These are phyloP conservation scores for Bergia puertoricense DNA, from an alignment of 92 coral and sea anemone genomes.

Conservation along the genomic window DNA sequence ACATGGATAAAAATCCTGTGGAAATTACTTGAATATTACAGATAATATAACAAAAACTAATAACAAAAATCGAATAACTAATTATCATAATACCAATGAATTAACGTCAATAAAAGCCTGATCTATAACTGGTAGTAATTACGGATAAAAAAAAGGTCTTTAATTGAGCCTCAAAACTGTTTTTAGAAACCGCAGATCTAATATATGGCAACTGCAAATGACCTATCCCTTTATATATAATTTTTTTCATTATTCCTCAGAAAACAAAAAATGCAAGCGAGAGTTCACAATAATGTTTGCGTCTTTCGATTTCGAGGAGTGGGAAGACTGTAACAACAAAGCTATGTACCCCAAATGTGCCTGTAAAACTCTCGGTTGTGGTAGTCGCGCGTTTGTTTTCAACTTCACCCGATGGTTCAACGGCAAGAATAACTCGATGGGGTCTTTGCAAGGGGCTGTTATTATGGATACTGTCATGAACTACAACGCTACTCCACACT, in stretches of 20 bases:
- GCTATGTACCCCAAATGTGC: constrained; percentile 36
- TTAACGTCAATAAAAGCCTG: too few relatives aligned
- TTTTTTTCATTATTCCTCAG: not conserved
- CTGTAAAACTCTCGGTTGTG: constrained; percentile 48
- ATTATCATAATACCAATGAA: too few relatives aligned
- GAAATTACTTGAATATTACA: too few relatives aligned
- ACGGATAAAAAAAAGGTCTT: too few relatives aligned
- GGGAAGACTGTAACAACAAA: constrained; percentile 46
- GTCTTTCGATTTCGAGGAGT: constrained; percentile 78
- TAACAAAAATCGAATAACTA: too few relatives aligned
- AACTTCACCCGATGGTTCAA: constrained; percentile 65
- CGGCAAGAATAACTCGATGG: constrained; percentile 45
- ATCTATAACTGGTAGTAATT: too few relatives aligned
- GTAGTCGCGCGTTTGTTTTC: constrained; percentile 69
- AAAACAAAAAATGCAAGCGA: constrained; percentile 44
- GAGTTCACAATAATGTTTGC: constrained; percentile 69
- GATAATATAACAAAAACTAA: too few relatives aligned
- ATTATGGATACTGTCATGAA: constrained; percentile 77
- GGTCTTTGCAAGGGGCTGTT: constrained; percentile 73
- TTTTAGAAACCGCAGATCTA: too few relatives aligned
- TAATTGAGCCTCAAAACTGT: too few relatives aligned
- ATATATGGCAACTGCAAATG: too few relatives aligned
- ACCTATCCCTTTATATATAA: too few relatives aligned
- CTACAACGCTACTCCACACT: constrained; percentile 58
- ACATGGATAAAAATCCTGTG: too few relatives aligned